Base-by-base conservation (phyloP, 2,797 vertebrate species). In the Syngnathus rostellatus region DNA sequence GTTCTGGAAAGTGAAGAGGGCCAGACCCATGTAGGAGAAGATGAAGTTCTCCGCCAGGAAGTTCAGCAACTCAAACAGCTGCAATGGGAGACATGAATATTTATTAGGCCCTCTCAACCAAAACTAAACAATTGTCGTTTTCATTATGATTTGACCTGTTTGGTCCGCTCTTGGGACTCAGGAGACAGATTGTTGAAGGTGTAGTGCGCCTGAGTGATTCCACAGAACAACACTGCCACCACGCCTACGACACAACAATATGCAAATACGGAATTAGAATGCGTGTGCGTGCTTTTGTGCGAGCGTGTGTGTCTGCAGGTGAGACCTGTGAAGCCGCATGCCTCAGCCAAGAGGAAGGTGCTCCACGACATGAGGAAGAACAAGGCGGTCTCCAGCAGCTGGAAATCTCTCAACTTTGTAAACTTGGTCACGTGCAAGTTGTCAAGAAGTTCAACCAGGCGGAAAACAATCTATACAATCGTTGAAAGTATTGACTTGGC, bases 341-440 rank as follows among this genome's bases (percentile, higher is more conserved):
- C 96, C 82, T 99, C 96, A 0, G 97, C 97, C 85, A 99, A 83
- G 41, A 99, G 91, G 72, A 98, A 99, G 0, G 97, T 99, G 82
- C 96, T 98, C 97, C 97, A 99, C 17, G 97, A 99, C 95, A 99
- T 98, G 83, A 99, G 79, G 88, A 99, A 98, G 84, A 99, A 98
- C 63, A 99, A 82, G 2, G 96, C 96, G 0, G 96, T 99, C 89
- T 99, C 97, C 87, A 99, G 75, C 76, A 99, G 85, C 0, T 88
- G 94, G 82, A 99, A 98, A 78, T 99, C 97, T 17, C 94, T 90
- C 74, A 99, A 89, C 72, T 97, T 98, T 53, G 97, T 99, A 83
- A 99, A 99, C 76, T 99, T 99, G n/a, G 97, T 99, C 81, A 99
- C 95, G 93, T 99, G 68, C 60, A 12, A 51, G 16, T 45, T 68